Conservation (phyloP, 2,797 vertebrate genomes). For the Ceyx erithaca region DNA sequence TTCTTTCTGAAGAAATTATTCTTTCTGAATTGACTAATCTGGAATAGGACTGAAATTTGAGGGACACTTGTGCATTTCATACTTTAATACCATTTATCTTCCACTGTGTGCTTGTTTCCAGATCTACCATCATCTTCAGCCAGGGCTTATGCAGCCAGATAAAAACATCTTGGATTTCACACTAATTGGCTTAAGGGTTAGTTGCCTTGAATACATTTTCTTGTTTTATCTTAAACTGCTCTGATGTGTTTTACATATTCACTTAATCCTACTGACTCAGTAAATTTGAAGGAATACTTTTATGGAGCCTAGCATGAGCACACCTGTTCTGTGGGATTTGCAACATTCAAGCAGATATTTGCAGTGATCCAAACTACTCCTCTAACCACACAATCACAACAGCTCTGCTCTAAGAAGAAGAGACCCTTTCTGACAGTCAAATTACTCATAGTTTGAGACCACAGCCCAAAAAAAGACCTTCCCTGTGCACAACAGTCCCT, state of each 20-base stretch:
- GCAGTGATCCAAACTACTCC: fast-evolving
- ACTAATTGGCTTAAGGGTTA: neutral
- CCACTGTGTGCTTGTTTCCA: neutral
- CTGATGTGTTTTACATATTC: neutral
- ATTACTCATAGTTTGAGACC: neutral
- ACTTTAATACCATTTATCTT: neutral
- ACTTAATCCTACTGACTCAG: neutral
- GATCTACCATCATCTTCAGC: neutral
- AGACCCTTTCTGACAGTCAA: neutral
- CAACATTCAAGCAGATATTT: neutral
- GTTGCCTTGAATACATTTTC: neutral
- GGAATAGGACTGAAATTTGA: neutral
- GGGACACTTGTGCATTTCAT: neutral
- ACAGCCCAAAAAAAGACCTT: neutral
- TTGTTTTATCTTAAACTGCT: neutral
- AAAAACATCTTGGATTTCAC: neutral
- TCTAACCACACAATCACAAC: neutral
- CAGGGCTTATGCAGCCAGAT: neutral
- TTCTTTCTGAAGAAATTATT: neutral
- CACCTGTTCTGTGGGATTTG: neutral
- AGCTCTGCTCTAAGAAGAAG: neutral
- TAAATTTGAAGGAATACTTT: neutral
- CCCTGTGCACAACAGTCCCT: neutral
- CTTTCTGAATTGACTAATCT: neutral
- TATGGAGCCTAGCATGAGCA: neutral